phyloP scores from a whole-genome alignment of 2,888 invertebrate genomes.

The Trachelus stipa region DNA sequence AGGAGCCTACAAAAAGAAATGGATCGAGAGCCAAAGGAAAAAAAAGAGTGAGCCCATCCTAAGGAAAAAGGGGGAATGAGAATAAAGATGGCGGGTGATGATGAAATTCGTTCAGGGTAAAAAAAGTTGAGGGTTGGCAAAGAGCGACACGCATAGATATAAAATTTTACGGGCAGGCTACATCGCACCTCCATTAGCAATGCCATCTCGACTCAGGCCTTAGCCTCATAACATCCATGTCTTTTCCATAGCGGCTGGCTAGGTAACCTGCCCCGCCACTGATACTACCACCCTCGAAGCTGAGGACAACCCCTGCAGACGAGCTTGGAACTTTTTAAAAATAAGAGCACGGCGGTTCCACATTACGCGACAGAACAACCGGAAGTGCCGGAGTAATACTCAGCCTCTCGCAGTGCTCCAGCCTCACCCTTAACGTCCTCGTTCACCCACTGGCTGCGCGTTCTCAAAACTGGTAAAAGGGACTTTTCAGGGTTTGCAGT shows the following conservation, averaged over 20 bases:
- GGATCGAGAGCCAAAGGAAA: not conserved
- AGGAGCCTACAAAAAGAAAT: not conserved
- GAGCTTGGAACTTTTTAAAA: not conserved
- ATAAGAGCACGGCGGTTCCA: not conserved
- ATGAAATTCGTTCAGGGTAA: not conserved
- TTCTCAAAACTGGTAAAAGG: not conserved
- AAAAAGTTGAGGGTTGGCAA: slow-evolving; percentile 12
- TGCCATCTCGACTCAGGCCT: slow-evolving; percentile 36
- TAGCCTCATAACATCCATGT: slow-evolving; percentile 25
- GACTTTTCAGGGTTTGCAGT: slow-evolving; percentile 2
- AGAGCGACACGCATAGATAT: slow-evolving; percentile 31
- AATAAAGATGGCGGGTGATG: not conserved
- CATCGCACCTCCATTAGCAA: slow-evolving; percentile 59
- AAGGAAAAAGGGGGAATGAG: not conserved
- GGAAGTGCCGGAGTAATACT: not conserved
- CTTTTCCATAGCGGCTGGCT: slow-evolving; percentile 24
- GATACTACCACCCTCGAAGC: not conserved
- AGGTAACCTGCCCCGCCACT: not conserved
- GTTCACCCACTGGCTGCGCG: not conserved
- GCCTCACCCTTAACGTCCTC: not conserved
- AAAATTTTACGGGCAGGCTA: slow-evolving; percentile 57
- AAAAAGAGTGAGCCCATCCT: not conserved
- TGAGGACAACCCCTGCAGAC: not conserved
- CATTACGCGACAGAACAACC: slow-evolving; percentile 4
- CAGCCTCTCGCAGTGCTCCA: not conserved